These are phyloP conservation scores for Adoxophyes honmai DNA, from an alignment of 1,140 invertebrate species.

Conservation along the genomic window DNA sequence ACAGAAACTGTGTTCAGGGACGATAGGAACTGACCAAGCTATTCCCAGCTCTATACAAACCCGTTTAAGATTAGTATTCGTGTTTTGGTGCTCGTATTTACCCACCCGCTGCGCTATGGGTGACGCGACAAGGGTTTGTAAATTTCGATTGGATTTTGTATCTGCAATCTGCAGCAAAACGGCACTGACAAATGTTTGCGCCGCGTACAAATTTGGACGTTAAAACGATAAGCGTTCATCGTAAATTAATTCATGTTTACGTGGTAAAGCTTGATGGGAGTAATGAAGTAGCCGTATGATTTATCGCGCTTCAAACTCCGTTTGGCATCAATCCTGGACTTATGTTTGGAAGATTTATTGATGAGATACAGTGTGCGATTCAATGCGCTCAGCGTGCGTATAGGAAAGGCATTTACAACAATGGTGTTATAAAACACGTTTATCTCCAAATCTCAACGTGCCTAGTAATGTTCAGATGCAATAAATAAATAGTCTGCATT, in stretches of 20 bases:
- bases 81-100: conserved; percentile 45
- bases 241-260: conserved; percentile 33
- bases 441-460: too few relatives aligned
- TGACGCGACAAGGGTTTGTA: conserved; percentile 65
- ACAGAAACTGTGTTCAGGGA: conserved; percentile 61
- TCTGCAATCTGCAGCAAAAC: conserved; percentile 65
- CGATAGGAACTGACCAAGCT: conserved; percentile 23
- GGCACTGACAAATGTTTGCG: conserved; percentile 70
- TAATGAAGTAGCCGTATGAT: conserved; percentile 53
- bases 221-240: conserved; percentile 47
- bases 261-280: conserved; percentile 24
- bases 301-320: conserved; percentile 50
- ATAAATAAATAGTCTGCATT: too few relatives aligned
- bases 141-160: conserved; percentile 69
- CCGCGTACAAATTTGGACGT: conserved; percentile 68
- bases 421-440: too few relatives aligned
- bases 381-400: background rate
- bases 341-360: conserved; percentile 47
- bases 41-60: conserved; percentile 34
- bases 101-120: conserved; percentile 69
- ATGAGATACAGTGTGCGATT: conserved; percentile 21
- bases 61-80: conserved; percentile 38
- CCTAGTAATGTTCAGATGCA: too few relatives aligned
- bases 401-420: background rate
- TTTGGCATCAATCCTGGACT: conserved; percentile 39